A percentile compares a stretch with the other conserved stretches of the same genome.
Evolutionary conservation across 2,797 vertebrate genomes (phyloP).

Genomic region (Sylvia borin): DNA sequence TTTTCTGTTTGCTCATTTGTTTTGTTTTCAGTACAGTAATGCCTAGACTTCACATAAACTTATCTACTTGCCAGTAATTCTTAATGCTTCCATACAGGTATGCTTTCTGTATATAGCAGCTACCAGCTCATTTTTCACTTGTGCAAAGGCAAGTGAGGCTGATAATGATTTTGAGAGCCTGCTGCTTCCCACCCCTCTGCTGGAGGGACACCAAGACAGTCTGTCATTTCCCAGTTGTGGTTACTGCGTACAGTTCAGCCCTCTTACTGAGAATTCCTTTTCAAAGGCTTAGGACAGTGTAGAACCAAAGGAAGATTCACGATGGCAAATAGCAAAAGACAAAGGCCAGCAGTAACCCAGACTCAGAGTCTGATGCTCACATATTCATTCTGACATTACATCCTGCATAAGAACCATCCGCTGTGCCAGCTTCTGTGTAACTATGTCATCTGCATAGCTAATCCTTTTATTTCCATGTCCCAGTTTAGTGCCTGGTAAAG

Average conservation of each 20-base stretch:
- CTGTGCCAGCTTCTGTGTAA: background rate
- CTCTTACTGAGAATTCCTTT: background rate
- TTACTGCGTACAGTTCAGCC: background rate
- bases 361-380: background rate
- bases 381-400: background rate
- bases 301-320: background rate
- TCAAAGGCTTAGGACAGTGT: background rate
- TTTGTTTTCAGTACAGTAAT: background rate
- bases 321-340: background rate
- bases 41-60: background rate
- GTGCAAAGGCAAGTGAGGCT: background rate
- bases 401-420: background rate
- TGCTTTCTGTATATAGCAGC: background rate
- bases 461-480: slow-evolving; percentile 15
- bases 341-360: background rate
- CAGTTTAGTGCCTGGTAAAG: background rate
- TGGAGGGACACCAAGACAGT: background rate
- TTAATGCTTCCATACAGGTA: background rate
- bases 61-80: background rate
- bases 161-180: background rate
- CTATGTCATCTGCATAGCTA: slow-evolving; percentile 22
- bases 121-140: background rate
- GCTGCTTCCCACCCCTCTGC: background rate
- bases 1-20: background rate
- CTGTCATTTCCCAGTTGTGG: background rate